Conservation (phyloP, 2,113 vertebrate genomes). For the Phoenicopterus ruber region DNA sequence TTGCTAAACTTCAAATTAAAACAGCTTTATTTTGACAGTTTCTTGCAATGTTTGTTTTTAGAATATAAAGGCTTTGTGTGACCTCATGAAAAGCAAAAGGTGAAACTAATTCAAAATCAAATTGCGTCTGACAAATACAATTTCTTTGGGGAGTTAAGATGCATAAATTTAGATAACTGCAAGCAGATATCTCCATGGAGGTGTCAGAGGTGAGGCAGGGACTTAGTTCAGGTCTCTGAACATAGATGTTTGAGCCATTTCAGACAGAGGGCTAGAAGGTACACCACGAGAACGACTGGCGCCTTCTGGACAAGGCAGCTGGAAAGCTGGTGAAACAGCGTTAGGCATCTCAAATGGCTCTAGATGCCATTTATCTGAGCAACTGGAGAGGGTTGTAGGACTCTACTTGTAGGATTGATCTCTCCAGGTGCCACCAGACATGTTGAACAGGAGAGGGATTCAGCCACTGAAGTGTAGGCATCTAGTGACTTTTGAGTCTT, state of each 20-base stretch:
- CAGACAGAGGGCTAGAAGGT: background rate
- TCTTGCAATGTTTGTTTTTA: background rate
- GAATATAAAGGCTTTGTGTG: background rate
- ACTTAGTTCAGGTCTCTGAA: background rate
- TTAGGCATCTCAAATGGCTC: background rate
- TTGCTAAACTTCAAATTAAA: background rate
- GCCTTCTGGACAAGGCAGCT: background rate
- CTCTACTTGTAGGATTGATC: too few species aligned
- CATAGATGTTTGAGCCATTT: background rate
- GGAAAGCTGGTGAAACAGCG: background rate
- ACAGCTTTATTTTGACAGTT: conserved; percentile 31
- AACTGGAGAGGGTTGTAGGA: background rate
- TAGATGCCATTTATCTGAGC: background rate
- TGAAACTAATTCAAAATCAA: background rate
- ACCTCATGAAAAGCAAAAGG: background rate
- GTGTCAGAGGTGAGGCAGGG: background rate
- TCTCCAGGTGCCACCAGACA: background rate
- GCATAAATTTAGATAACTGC: background rate
- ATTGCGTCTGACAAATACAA: background rate
- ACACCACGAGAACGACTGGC: background rate
- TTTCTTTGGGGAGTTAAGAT: background rate
- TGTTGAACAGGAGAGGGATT: background rate
- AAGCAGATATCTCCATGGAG: background rate
- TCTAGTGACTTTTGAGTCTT: background rate
- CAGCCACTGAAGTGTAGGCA: background rate